Evolutionary conservation across 1,140 invertebrate genomes (phyloP), one percentile per base, ranked within the genome.

Genomic region (Eufriesea mexicana): DNA sequence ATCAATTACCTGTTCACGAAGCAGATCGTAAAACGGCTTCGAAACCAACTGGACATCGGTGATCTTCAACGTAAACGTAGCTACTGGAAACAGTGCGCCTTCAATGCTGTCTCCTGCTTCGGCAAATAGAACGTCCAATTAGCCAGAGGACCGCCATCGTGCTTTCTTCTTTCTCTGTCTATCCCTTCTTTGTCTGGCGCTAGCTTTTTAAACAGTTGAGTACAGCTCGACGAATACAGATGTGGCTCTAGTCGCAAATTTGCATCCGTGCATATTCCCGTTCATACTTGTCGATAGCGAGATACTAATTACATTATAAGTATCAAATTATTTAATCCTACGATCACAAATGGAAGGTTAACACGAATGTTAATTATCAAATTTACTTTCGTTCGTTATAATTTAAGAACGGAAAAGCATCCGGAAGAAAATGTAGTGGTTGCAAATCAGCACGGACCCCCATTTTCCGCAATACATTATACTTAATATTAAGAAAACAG

Each of bases 101-200:
- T 96, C 92, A 96, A 96, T 90, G 96, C 96, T 1, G 96, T 96
- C 49, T 95, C 95, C 61, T 96, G 96, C 89, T 96, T 96, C 84
- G 96, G 96, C 79, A 95, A 95, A 85, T 91, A 91, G 61, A 64
- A 12, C 20, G 7, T 5, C 14, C 14, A 23, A 2, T 20, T 20
- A 42, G 5, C 8, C 12, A 25, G n/a, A 49, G 28, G 9, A 62
- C 5, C 51, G 25, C 14, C 25, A 45, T 25, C 28, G 16, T 25
- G 20, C 64, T 51, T 51, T 0, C 25, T 25, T 71, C 55, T 18
- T 5, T 7, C 12, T 14, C 28, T 28, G 2, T 75, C 47, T 8
- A 5, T 28, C 18, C 54, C 47, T 49, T 20, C 20, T 25, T 42
- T n/a, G 51, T 54, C 57, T 28, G 2, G 14, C 14, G 9, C 25